These are phyloP conservation scores for Coptotermes formosanus DNA, from an alignment of 1,140 invertebrate species.

Conservation along the genomic window DNA sequence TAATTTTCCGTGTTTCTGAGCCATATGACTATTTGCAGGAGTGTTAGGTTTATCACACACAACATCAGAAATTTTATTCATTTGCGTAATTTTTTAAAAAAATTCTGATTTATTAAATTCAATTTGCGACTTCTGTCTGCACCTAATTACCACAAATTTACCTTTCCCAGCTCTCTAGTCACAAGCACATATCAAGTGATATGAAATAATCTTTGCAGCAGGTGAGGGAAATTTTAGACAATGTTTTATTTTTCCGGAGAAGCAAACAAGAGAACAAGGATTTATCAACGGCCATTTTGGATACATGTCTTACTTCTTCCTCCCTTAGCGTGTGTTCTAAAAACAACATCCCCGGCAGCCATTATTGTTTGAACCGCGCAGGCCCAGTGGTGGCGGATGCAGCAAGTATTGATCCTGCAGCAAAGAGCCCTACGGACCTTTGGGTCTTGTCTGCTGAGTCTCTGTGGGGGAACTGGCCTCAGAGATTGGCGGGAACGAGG, in stretches of 20 bases:
- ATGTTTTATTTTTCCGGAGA: background rate
- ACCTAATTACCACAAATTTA: background rate
- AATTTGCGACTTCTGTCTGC: background rate
- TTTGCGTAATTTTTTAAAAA: background rate
- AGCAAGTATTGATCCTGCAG: background rate
- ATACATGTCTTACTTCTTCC: background rate
- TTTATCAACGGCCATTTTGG: conserved; percentile 15
- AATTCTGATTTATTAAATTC: background rate
- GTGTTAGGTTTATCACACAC: background rate
- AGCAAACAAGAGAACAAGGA: background rate
- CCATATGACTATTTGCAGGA: background rate
- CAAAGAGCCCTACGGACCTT: background rate
- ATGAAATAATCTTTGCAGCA: background rate
- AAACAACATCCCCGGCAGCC: background rate
- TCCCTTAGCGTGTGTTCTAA: background rate
- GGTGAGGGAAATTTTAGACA: background rate
- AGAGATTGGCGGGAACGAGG: background rate
- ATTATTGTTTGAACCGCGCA: background rate
- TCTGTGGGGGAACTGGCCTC: background rate
- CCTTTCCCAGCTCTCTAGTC: background rate
- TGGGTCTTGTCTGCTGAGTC: no score
- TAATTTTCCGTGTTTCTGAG: background rate
- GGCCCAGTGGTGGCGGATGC: background rate
- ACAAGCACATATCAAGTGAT: background rate
- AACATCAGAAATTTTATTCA: background rate